Evolutionary conservation across 2,888 invertebrate genomes (phyloP), one percentile per base, ranked within the genome.

Genomic region (Drosophila incognita): DNA sequence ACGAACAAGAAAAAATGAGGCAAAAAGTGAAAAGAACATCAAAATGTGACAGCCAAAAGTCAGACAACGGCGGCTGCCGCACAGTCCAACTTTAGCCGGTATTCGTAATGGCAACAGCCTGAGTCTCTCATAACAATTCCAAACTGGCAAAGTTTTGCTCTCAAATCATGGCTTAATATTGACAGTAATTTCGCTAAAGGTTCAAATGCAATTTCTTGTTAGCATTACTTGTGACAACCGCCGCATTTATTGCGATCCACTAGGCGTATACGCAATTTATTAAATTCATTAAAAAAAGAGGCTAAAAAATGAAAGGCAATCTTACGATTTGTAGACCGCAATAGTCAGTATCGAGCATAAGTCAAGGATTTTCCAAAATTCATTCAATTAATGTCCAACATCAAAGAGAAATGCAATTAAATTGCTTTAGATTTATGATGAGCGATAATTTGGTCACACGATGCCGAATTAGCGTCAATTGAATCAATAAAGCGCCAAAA

Each of bases 381-480:
- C 18, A 49, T 46, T 24, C 21, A 46, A 15, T 24, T 46, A 24
- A 24, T 46, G 4, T 2, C 15, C 15, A 79, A 48, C 57, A 11
- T 46, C 46, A 46, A 52, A 21, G 53, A 51, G 33, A 57, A 79
- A 67, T 71, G 73, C 62, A 86, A 83, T 74, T 76, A 83, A 76
- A 69, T 58, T 13, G 57, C 59, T 54, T 63, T 63, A 48, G 69
- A 81, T 71, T 81, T 73, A 87, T 83, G 46, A 67, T 27, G 57
- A 48, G 62, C 49, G 60, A 67, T 68, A 82, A 84, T 73, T 84
- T 62, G 61, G 62, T 67, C 56, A 64, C 64, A 72, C 51, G 62
- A 65, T 64, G 73, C 57, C 70, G 65, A 89, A 81, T 87, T 89
- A 83, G 73, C 67, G 73, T 56, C 67, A 67, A 81, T 74, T 53